These are phyloP conservation scores for Lysiphlebus fabarum DNA, from an alignment of 1,140 invertebrate species.

Conservation along the genomic window DNA sequence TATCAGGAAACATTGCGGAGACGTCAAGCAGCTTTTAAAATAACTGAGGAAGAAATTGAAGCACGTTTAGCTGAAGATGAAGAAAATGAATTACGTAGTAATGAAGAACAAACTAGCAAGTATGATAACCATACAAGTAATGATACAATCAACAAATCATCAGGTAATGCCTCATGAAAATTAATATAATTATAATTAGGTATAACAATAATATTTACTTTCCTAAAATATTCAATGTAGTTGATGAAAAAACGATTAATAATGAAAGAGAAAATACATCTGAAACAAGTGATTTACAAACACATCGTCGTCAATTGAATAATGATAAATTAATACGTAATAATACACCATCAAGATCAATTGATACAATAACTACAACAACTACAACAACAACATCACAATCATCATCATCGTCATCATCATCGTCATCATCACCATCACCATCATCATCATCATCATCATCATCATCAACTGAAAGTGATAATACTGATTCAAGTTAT, in stretches of 20 bases:
- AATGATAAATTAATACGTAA: neutral
- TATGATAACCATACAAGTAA: conserved; percentile 53
- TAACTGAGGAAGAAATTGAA: conserved; percentile 58
- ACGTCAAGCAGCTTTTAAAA: conserved; percentile 56
- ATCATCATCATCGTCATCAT: conserved; percentile 38
- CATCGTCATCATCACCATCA: too few species aligned
- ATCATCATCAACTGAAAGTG: neutral
- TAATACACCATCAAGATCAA: neutral
- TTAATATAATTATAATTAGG: conserved; percentile 16
- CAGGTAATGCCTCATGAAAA: conserved; percentile 36
- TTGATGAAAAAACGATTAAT: conserved; percentile 54
- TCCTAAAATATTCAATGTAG: conserved; percentile 28
- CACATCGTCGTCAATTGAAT: conserved; percentile 34
- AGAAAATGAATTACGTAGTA: conserved; percentile 39
- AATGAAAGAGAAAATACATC: conserved; percentile 51
- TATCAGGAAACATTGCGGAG: conserved; percentile 50
- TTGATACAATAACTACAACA: neutral
- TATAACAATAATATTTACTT: too few species aligned
- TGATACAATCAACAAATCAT: conserved; percentile 42
- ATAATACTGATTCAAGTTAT: conserved; percentile 28
- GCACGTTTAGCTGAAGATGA: conserved; percentile 53
- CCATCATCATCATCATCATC: conserved; percentile 11
- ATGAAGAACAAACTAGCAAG: conserved; percentile 34
- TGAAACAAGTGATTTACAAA: conserved; percentile 45
- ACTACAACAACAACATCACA: conserved; percentile 4